These are phyloP conservation scores for Microctonus aethiopoides DNA, from an alignment of 2,888 invertebrate genomes.

Conservation along the genomic window DNA sequence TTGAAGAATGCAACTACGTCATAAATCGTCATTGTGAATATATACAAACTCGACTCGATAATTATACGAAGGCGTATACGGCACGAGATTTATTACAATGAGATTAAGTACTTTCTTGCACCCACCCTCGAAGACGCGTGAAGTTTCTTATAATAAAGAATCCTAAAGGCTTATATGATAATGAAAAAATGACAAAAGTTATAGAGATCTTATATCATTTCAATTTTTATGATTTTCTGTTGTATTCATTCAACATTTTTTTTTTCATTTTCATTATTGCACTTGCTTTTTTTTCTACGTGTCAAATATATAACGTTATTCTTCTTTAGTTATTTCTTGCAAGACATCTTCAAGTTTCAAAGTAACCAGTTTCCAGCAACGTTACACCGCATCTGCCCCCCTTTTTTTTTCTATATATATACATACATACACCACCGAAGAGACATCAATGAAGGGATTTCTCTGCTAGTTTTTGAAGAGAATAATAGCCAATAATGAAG, in stretches of 20 bases:
- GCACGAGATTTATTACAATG: conserved; percentile 13
- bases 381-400: conserved; percentile 23
- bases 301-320: neutral
- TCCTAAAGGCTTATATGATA: neutral
- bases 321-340: neutral
- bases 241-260: neutral
- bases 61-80: conserved; percentile 18
- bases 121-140: neutral
- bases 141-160: conserved; percentile 1
- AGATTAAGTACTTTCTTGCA: neutral
- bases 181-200: conserved; percentile 6
- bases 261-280: neutral
- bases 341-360: neutral
- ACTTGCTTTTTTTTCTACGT: neutral
- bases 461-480: neutral
- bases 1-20: neutral
- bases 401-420: neutral
- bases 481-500: conserved; percentile 12
- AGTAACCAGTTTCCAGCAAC: neutral
- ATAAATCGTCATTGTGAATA: conserved; percentile 5
- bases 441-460: conserved; percentile 7
- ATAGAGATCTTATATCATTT: neutral
- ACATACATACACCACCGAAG: neutral
- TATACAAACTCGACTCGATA: neutral
- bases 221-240: neutral